These are phyloP conservation scores for Pantherophis vulpinus DNA, from an alignment of 2,797 vertebrate genomes.

Conservation along the genomic window DNA sequence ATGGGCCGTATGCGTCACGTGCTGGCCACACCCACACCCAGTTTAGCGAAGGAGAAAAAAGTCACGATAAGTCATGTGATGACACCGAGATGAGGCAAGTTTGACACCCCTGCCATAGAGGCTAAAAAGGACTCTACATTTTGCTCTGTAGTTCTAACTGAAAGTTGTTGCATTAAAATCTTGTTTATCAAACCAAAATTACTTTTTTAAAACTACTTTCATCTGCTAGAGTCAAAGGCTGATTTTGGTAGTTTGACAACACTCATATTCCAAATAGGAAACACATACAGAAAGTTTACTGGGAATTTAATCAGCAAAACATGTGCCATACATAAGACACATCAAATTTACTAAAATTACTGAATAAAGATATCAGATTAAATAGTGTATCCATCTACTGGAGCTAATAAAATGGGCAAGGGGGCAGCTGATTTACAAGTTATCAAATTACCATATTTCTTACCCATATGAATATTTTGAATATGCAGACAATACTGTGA, in stretches of 20 bases:
- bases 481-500: too few relatives aligned
- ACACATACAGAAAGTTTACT: not conserved
- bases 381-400: not conserved
- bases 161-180: not conserved
- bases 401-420: not conserved
- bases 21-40: too few relatives aligned
- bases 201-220: not conserved
- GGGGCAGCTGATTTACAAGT: not conserved
- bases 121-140: not conserved
- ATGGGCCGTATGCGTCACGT: rapidly evolving
- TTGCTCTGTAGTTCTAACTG: not conserved
- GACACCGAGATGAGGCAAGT: too few relatives aligned
- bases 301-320: not conserved
- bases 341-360: not conserved
- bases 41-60: too few relatives aligned
- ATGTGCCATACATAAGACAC: not conserved
- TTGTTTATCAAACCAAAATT: not conserved
- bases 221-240: not conserved
- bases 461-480: not conserved
- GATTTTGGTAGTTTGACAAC: not conserved
- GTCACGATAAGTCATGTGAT: too few relatives aligned
- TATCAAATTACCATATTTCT: not conserved
- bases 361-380: not conserved
- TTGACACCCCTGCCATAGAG: not conserved
- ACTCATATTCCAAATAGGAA: not conserved